Percentiles rank a stretch among this genome's conserved stretches.
Evolutionary conservation across 2,888 invertebrate genomes (phyloP).

Genomic region (Cremastinae sp.): DNA sequence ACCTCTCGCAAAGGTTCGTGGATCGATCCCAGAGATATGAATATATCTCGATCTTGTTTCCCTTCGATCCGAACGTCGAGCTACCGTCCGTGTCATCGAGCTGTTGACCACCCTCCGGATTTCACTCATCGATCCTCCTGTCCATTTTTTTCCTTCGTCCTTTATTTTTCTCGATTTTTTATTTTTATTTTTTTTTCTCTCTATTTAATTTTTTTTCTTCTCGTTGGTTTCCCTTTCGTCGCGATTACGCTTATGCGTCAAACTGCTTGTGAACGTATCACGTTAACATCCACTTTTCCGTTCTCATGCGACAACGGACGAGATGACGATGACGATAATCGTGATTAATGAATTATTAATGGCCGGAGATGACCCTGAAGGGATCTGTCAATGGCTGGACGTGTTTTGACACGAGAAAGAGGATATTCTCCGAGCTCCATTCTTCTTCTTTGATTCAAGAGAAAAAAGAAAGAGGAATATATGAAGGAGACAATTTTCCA

Average conservation of each 20-base stretch:
- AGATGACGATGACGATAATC: conserved; percentile 74
- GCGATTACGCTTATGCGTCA: conserved; percentile 13
- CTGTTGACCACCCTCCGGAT: conserved; percentile 53
- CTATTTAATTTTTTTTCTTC: conserved; percentile 10
- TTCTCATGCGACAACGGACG: conserved; percentile 41
- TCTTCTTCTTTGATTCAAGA: conserved; percentile 41
- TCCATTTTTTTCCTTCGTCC: conserved; percentile 7
- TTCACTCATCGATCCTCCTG: conserved; percentile 9
- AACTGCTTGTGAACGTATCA: conserved; percentile 40
- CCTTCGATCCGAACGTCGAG: conserved; percentile 32
- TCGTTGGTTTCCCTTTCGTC: conserved; percentile 37
- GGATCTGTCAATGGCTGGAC: conserved; percentile 72
- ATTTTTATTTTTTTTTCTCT: conserved; percentile 6
- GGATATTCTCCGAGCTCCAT: neutral
- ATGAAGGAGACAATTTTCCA: conserved; percentile 20
- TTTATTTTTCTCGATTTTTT: conserved; percentile 4
- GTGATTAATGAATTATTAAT: conserved; percentile 79
- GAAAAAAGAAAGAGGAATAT: conserved; percentile 24
- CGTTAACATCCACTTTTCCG: conserved; percentile 28
- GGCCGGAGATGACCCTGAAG: conserved; percentile 65
- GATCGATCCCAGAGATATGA: conserved; percentile 77
- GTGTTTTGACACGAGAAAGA: conserved; percentile 49
- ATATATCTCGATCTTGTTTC: conserved; percentile 61
- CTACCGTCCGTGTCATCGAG: conserved; percentile 58
- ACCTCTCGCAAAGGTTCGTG: conserved; percentile 65